Percentiles rank a stretch among this genome's conserved stretches.
phyloP scores from a whole-genome alignment of 2,113 vertebrate species.

The Strix aluco region DNA sequence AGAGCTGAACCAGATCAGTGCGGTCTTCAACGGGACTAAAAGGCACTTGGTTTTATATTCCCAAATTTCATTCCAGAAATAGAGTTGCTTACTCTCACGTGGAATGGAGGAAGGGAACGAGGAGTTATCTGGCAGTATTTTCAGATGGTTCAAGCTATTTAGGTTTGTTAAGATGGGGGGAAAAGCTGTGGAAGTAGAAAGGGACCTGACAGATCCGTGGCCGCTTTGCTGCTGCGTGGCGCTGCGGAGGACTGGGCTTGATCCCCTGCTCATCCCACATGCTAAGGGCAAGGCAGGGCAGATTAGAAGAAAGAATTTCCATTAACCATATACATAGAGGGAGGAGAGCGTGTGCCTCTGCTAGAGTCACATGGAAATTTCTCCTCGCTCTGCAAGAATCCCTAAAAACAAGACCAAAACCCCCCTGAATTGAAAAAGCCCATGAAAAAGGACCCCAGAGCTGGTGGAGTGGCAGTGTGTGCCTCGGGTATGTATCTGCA shows the following conservation, averaged over 20 bases:
- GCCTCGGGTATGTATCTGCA: fast-evolving
- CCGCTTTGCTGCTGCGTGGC: background rate
- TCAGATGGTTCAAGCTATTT: background rate
- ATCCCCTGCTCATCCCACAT: background rate
- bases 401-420: background rate
- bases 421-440: background rate
- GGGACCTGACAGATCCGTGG: background rate
- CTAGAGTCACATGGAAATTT: fast-evolving
- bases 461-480: fast-evolving
- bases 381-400: background rate
- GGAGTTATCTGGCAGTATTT: background rate
- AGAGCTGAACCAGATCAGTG: background rate
- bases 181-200: background rate
- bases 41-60: fast-evolving
- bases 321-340: fast-evolving
- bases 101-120: background rate
- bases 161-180: background rate
- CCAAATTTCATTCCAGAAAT: background rate
- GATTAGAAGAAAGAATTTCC: background rate
- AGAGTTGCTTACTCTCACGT: background rate
- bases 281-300: background rate
- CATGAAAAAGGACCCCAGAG: background rate
- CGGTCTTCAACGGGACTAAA: fast-evolving
- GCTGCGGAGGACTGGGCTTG: background rate
- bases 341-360: background rate